Evolutionary conservation across 2,888 invertebrate species (phyloP).

Genomic region (Pollenia amentaria): DNA sequence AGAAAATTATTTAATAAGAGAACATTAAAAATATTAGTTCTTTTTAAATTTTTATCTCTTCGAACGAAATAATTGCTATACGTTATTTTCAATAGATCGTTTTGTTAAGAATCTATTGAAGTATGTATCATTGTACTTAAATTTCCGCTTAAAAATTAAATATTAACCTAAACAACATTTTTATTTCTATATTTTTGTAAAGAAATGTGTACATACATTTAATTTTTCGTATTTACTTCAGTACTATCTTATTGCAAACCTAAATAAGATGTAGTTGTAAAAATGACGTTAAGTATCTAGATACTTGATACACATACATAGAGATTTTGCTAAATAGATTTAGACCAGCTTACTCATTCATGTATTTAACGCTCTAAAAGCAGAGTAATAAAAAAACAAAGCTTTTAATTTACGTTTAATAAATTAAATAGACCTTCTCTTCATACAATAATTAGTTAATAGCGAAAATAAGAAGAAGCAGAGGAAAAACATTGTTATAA

Average conservation of each 20-base stretch:
- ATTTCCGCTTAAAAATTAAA: conserved; percentile 32
- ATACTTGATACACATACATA: conserved; percentile 15
- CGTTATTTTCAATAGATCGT: no score
- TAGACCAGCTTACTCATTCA: conserved; percentile 52
- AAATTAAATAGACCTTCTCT: conserved; percentile 67
- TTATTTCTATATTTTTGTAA: background rate
- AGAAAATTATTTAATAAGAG: no score
- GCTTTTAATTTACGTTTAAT: conserved; percentile 51
- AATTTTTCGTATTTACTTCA: background rate
- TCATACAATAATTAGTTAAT: conserved; percentile 67
- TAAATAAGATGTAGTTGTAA: conserved; percentile 10
- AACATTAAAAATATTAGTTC: no score
- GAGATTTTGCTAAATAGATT: conserved; percentile 43
- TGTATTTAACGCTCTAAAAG: conserved; percentile 73
- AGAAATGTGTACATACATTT: background rate
- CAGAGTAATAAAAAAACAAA: conserved; percentile 43
- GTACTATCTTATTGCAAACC: conserved; percentile 27
- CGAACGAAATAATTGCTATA: no score
- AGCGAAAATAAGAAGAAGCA: conserved; percentile 5
- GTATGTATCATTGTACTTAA: background rate
- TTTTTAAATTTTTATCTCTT: no score
- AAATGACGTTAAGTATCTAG: conserved; percentile 30
- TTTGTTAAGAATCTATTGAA: no score
- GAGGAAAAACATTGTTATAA: conserved; percentile 4
- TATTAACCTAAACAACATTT: conserved; percentile 42